A percentile compares a stretch with the other conserved stretches of the same genome.
These are phyloP conservation scores for Morpho helenor DNA, from an alignment of 2,888 invertebrate species.

Conservation along the genomic window DNA sequence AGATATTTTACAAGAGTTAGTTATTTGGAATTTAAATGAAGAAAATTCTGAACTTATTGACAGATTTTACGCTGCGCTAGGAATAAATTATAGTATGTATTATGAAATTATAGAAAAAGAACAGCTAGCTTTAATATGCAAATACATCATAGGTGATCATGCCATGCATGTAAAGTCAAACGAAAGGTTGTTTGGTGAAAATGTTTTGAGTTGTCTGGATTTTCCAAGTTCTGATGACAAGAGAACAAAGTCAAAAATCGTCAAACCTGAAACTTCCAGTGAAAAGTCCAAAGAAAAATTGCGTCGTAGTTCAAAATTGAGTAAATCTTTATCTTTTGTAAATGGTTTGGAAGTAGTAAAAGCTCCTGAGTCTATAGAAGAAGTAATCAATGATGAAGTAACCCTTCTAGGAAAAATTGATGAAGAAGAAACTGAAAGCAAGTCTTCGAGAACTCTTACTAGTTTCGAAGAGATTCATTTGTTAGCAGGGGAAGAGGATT, in stretches of 20 bases:
- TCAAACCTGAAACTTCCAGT: conserved; percentile 50
- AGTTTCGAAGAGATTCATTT: conserved; percentile 43
- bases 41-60: conserved; percentile 74
- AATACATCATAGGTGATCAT: conserved; percentile 66
- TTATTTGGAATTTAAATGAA: conserved; percentile 60
- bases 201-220: conserved; percentile 52
- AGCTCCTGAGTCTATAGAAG: conserved; percentile 38
- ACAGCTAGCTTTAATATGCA: conserved; percentile 71
- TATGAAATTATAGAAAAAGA: conserved; percentile 76
- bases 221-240: conserved; percentile 56
- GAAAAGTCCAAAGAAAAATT: conserved; percentile 52
- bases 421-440: conserved; percentile 38
- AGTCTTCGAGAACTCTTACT: conserved; percentile 31
- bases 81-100: conserved; percentile 79
- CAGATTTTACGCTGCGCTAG: conserved; percentile 78
- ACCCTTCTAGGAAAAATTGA: conserved; percentile 34
- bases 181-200: conserved; percentile 60
- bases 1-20: conserved; percentile 58
- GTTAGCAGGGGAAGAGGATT: conserved; percentile 64
- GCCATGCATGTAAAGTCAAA: conserved; percentile 48
- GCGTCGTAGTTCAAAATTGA: conserved; percentile 44
- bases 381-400: conserved; percentile 31
- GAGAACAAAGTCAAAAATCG: conserved; percentile 53
- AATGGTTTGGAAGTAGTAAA: conserved; percentile 46
- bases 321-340: conserved; percentile 37